phyloP scores from a whole-genome alignment of 2,113 vertebrate genomes.

The Notiomystis cincta region DNA sequence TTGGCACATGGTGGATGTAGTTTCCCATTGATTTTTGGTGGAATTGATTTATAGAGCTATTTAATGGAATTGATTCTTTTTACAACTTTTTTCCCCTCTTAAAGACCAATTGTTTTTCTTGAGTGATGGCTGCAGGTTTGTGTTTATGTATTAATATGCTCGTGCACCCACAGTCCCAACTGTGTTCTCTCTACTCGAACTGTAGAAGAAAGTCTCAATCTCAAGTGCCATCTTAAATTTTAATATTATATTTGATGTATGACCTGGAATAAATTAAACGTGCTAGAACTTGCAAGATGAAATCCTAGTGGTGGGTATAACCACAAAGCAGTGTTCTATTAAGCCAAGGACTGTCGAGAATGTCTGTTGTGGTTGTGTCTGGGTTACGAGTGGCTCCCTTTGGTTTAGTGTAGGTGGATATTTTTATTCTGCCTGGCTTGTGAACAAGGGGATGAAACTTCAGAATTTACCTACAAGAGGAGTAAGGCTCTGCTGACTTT shows the following conservation, averaged over 20 bases:
- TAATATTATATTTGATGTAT: conserved; percentile 52
- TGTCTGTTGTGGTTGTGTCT: conserved; percentile 66
- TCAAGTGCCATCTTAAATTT: conserved; percentile 44
- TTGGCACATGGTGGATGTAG: conserved; percentile 17
- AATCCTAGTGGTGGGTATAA: conserved; percentile 59
- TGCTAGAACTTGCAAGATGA: conserved; percentile 56
- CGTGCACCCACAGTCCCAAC: background rate
- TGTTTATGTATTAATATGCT: conserved; percentile 32
- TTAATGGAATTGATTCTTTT: conserved; percentile 60
- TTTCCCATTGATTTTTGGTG: conserved; percentile 59
- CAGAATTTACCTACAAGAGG: conserved; percentile 39
- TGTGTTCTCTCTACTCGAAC: background rate
- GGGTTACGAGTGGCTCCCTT: conserved; percentile 51
- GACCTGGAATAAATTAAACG: conserved; percentile 49
- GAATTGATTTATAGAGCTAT: conserved; percentile 66
- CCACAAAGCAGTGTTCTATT: conserved; percentile 60
- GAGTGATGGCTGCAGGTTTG: conserved; percentile 32
- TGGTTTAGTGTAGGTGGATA: conserved; percentile 60
- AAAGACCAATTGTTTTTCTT: conserved; percentile 55
- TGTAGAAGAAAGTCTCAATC: conserved; percentile 26
- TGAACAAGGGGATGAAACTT: conserved; percentile 53
- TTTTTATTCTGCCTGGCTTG: conserved; percentile 52
- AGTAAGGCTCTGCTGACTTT: background rate
- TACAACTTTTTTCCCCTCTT: conserved; percentile 51
- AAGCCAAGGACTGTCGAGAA: conserved; percentile 45